Evolutionary conservation across 2,113 vertebrate species (phyloP).

Genomic region (Glaucomys volans): DNA sequence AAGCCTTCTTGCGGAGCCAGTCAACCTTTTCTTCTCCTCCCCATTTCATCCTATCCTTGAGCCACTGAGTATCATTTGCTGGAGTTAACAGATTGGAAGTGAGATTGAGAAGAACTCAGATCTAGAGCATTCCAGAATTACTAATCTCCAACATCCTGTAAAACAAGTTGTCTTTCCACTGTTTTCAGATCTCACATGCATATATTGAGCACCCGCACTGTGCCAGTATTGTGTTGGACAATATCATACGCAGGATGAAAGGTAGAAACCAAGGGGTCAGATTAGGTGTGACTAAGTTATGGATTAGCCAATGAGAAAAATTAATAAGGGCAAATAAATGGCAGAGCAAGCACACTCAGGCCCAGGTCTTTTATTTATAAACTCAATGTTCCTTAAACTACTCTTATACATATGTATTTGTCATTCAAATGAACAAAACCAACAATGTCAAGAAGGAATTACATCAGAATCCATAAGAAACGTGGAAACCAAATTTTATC

Average conservation of each 20-base stretch:
- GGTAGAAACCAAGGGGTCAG: background rate
- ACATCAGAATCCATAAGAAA: constrained; percentile 1
- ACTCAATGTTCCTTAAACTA: background rate
- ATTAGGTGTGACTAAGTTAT: background rate
- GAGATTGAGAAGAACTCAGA: constrained; percentile 1
- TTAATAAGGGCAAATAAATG: background rate
- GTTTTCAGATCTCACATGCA: background rate
- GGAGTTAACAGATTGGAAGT: background rate
- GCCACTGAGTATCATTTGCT: background rate
- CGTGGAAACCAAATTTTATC: background rate
- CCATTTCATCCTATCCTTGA: background rate
- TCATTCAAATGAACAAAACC: background rate
- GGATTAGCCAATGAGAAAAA: background rate
- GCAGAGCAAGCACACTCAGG: background rate
- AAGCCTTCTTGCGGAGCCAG: background rate
- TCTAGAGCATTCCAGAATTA: background rate
- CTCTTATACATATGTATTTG: background rate
- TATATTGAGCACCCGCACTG: background rate
- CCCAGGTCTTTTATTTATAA: background rate
- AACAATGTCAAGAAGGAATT: background rate
- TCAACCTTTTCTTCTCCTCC: background rate
- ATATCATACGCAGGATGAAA: background rate
- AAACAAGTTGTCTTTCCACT: constrained; percentile 4
- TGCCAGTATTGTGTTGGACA: background rate
- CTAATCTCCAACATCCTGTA: background rate